A percentile compares a stretch with the other conserved stretches of the same genome.
These are phyloP conservation scores for Temnothorax curvispinosus DNA, from an alignment of 1,140 invertebrate species.

Conservation along the genomic window DNA sequence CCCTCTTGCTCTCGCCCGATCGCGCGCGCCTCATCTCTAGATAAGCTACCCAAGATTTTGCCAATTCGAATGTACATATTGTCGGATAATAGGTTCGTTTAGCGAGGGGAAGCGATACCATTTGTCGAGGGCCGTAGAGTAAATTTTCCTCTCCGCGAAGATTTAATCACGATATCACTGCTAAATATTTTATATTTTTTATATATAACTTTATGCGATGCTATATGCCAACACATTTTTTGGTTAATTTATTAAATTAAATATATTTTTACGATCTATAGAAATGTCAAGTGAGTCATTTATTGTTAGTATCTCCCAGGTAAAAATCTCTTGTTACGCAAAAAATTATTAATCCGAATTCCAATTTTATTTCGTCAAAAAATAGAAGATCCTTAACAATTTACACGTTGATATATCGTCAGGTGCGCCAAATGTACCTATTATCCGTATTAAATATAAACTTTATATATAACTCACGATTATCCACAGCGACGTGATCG, in stretches of 20 bases:
- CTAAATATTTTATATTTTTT: too few species aligned
- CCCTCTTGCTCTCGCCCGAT: neutral
- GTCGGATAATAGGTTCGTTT: neutral
- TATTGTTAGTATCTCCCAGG: neutral
- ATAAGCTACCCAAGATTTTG: neutral
- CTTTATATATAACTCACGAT: neutral
- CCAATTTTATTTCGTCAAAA: neutral
- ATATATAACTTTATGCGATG: neutral
- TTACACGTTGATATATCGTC: neutral
- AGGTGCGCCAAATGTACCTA: neutral
- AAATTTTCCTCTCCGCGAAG: too few species aligned
- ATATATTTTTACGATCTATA: neutral
- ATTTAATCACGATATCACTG: too few species aligned
- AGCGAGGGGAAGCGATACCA: neutral
- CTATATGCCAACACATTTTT: neutral
- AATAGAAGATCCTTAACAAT: neutral
- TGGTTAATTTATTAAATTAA: neutral
- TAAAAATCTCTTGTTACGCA: neutral
- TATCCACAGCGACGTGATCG: neutral
- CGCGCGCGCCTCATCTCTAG: neutral
- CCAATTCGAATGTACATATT: neutral
- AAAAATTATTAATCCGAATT: neutral
- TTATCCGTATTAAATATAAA: neutral
- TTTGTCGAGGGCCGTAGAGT: neutral
- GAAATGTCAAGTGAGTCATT: neutral